Evolutionary conservation across 1,140 invertebrate genomes (phyloP).

Genomic region (Argopecten irradians): DNA sequence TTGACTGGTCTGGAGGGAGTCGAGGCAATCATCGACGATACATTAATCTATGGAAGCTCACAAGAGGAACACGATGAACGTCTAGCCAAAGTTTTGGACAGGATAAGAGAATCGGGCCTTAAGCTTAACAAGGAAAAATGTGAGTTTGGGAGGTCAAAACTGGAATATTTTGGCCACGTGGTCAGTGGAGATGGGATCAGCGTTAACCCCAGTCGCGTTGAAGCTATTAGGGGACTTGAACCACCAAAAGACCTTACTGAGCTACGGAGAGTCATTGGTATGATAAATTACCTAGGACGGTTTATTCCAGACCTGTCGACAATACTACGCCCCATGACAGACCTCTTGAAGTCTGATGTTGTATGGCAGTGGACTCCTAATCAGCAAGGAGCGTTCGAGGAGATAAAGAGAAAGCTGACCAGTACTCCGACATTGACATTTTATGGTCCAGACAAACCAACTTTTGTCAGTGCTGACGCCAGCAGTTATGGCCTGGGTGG

Average conservation of each 20-base stretch:
- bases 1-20: too few relatives aligned
- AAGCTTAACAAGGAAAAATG: too few relatives aligned
- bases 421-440: conserved; percentile 22
- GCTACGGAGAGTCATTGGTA: conserved; percentile 72
- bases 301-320: conserved; percentile 63
- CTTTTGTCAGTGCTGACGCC: conserved; percentile 52
- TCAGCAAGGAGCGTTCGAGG: conserved; percentile 30
- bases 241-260: conserved; percentile 70
- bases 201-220: conserved; percentile 73
- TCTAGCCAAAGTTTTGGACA: too few relatives aligned
- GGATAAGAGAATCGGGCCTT: too few relatives aligned
- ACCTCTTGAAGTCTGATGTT: conserved; percentile 34
- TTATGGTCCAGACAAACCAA: conserved; percentile 34
- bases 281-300: too few relatives aligned
- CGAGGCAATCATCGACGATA: too few relatives aligned
- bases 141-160: conserved; percentile 56
- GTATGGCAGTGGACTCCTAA: conserved; percentile 42
- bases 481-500: conserved; percentile 55
- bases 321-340: conserved; percentile 31
- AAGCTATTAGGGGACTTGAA: conserved; percentile 72
- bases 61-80: too few relatives aligned
- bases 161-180: conserved; percentile 51
- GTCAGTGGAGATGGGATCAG: conserved; percentile 66
- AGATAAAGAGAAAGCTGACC: conserved; percentile 35
- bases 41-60: too few relatives aligned